Conservation (phyloP, 2,888 invertebrate genomes). For the Acanthopleura granulata region DNA sequence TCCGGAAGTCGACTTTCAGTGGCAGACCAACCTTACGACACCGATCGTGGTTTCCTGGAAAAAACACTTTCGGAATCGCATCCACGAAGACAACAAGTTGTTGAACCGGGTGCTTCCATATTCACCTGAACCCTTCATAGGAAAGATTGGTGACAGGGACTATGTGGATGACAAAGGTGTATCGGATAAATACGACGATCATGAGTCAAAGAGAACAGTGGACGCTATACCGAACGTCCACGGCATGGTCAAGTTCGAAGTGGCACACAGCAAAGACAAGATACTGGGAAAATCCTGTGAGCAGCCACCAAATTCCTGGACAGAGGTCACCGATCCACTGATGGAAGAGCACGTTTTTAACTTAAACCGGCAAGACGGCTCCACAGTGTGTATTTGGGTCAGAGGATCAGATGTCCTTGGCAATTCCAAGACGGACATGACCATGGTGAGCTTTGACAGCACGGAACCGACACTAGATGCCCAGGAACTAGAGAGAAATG, state of each 20-base stretch:
- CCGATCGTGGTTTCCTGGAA: conserved; percentile 33
- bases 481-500: no score
- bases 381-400: conserved; percentile 36
- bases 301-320: neutral
- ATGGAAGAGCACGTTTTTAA: neutral
- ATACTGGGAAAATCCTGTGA: conserved; percentile 11
- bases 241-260: conserved; percentile 38
- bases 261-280: conserved; percentile 21
- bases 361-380: conserved; percentile 23
- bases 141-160: neutral
- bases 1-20: conserved; percentile 33
- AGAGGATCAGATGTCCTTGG: conserved; percentile 35
- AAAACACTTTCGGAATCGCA: conserved; percentile 33
- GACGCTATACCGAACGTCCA: conserved; percentile 27
- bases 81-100: conserved; percentile 34
- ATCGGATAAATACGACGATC: conserved; percentile 30
- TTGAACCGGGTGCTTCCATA: conserved; percentile 33
- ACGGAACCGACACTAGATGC: conserved; percentile 22
- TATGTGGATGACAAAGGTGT: conserved; percentile 19
- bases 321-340: neutral
- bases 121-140: neutral
- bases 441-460: conserved; percentile 34
- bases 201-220: conserved; percentile 34
- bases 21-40: conserved; percentile 31
- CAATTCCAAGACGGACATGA: conserved; percentile 26